Conservation (phyloP, 2,797 vertebrate species). For the Poeciliopsis paucimaculata region DNA sequence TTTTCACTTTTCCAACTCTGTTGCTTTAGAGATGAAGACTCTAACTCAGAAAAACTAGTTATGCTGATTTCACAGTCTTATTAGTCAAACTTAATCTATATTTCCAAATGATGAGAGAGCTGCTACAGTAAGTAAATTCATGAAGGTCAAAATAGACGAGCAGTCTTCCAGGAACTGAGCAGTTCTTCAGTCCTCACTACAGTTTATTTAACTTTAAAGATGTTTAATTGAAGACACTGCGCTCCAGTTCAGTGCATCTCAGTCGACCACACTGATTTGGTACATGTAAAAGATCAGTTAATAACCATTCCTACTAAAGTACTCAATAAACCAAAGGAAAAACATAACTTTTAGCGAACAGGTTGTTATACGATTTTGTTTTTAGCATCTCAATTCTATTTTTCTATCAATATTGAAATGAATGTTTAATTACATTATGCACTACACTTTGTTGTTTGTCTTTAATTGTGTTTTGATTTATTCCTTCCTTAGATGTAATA, state of each 20-base stretch:
- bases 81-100: background rate
- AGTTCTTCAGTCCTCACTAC: background rate
- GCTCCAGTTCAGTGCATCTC: background rate
- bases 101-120: background rate
- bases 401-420: background rate
- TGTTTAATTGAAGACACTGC: background rate
- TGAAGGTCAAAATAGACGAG: background rate
- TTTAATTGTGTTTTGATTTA: background rate
- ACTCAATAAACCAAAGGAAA: background rate
- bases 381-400: too few relatives aligned
- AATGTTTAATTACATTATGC: background rate
- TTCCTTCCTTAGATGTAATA: conserved; percentile 29
- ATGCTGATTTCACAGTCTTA: background rate
- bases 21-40: background rate
- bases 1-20: background rate
- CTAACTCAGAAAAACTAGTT: background rate
- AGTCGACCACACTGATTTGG: background rate
- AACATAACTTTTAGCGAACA: background rate
- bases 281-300: background rate
- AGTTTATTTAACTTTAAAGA: background rate
- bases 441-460: background rate
- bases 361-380: background rate
- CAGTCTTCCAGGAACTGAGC: background rate
- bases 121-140: background rate
- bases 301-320: background rate